phyloP scores from a whole-genome alignment of 2,888 invertebrate genomes.

The Tuberolachnus salignus region DNA sequence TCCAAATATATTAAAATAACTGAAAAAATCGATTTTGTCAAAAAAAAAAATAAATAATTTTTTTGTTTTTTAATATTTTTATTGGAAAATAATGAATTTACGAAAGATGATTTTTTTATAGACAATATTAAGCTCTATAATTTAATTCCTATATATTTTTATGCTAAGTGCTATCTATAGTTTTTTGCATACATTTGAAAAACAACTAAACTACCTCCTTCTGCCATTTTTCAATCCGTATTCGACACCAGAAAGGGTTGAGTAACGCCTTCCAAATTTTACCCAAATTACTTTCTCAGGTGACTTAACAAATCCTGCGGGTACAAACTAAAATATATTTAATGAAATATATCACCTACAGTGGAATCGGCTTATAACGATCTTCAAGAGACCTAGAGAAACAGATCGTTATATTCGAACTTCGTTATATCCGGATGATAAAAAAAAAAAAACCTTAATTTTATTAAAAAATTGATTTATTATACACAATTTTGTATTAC shows the following conservation, averaged over 20 bases:
- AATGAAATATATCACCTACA: conserved; percentile 6
- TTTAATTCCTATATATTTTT: background rate
- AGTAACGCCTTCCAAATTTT: background rate
- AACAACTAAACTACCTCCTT: conserved; percentile 3
- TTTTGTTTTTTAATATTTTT: background rate
- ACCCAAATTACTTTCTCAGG: conserved; percentile 2
- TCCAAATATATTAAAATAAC: background rate
- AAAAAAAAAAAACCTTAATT: too few species aligned
- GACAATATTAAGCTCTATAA: background rate
- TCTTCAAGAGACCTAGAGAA: too few species aligned
- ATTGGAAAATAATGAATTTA: too few species aligned
- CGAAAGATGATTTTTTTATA: background rate
- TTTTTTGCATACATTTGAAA: background rate
- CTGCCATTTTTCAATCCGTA: background rate
- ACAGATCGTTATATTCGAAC: too few species aligned
- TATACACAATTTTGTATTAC: too few species aligned
- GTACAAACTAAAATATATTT: background rate
- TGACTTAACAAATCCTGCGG: background rate
- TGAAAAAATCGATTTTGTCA: background rate
- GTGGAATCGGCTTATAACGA: too few species aligned
- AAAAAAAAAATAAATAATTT: background rate
- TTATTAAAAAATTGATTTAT: too few species aligned
- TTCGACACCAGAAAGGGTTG: conserved; percentile 9
- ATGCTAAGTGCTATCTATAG: conserved; percentile 4
- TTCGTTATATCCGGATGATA: too few species aligned